These are phyloP conservation scores for Neodiprion fabricii DNA, from an alignment of 1,140 invertebrate species.

Conservation along the genomic window DNA sequence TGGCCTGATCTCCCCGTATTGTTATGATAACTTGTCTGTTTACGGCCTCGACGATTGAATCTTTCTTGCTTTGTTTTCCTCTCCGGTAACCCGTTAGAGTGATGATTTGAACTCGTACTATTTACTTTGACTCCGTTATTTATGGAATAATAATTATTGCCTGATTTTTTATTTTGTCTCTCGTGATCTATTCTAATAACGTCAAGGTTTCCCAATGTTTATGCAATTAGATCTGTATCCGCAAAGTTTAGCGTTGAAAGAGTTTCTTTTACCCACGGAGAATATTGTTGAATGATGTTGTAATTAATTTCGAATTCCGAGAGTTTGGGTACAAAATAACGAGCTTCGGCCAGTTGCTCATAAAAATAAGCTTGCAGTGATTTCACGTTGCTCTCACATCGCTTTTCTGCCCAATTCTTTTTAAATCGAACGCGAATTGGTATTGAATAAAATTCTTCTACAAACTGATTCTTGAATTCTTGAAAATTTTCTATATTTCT, in stretches of 20 bases:
- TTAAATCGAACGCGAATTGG: constrained; percentile 26
- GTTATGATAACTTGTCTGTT: too few species aligned
- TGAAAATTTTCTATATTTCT: background rate
- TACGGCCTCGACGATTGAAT: too few species aligned
- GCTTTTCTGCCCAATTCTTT: constrained; percentile 24
- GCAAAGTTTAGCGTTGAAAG: constrained; percentile 19
- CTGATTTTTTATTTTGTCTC: constrained; percentile 19
- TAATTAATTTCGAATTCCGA: constrained; percentile 30
- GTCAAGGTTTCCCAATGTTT: constrained; percentile 28
- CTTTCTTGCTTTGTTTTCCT: too few species aligned
- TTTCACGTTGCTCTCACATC: constrained; percentile 9
- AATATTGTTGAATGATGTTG: constrained; percentile 22
- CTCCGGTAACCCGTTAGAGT: too few species aligned
- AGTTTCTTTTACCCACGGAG: too few species aligned
- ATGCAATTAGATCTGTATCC: constrained; percentile 17
- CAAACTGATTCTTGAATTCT: background rate
- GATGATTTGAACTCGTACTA: too few species aligned
- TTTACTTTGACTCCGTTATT: too few species aligned
- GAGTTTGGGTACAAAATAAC: constrained; percentile 27
- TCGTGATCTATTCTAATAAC: background rate
- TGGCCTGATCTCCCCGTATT: too few species aligned
- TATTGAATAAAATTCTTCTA: constrained; percentile 31
- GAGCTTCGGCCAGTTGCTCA: constrained; percentile 25
- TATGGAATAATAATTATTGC: constrained; percentile 10
- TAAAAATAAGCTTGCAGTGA: constrained; percentile 32